Evolutionary conservation across 2,888 invertebrate species (phyloP).

Genomic region (Yponomeuta evonymella): DNA sequence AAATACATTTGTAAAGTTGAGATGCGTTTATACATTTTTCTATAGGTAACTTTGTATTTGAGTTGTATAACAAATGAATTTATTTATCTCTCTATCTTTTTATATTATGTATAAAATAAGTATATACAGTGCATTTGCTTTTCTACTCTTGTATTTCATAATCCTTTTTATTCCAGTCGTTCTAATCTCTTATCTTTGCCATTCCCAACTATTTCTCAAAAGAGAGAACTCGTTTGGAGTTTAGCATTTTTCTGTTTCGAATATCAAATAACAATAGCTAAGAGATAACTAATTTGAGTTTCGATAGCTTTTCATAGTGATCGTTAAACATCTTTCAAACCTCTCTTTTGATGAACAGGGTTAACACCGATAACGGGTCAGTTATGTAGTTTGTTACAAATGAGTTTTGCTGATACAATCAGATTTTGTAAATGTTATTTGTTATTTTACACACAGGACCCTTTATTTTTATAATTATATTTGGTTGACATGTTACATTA

Average conservation of each 20-base stretch:
- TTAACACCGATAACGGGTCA: neutral
- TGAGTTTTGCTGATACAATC: conserved; percentile 1
- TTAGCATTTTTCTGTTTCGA: too few species aligned
- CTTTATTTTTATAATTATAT: conserved; percentile 25
- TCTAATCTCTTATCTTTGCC: neutral
- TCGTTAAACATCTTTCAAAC: neutral
- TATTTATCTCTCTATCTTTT: conserved; percentile 20
- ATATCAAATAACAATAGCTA: too few species aligned
- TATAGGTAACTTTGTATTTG: neutral
- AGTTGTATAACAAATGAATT: neutral
- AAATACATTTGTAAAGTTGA: neutral
- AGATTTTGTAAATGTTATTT: conserved; percentile 25
- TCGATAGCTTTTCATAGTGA: neutral
- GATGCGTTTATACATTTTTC: neutral
- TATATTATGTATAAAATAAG: conserved; percentile 14
- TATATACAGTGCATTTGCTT: conserved; percentile 25
- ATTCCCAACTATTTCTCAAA: neutral
- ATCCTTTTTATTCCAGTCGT: neutral
- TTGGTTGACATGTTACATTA: conserved; percentile 35
- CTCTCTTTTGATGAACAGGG: neutral
- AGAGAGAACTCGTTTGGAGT: too few species aligned
- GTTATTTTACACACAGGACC: conserved; percentile 17
- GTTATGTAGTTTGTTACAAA: neutral
- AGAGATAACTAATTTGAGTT: neutral
- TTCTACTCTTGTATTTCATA: conserved; percentile 32